Conservation (phyloP, 1,140 invertebrate species). For the Zaprionus lachaisei region DNA sequence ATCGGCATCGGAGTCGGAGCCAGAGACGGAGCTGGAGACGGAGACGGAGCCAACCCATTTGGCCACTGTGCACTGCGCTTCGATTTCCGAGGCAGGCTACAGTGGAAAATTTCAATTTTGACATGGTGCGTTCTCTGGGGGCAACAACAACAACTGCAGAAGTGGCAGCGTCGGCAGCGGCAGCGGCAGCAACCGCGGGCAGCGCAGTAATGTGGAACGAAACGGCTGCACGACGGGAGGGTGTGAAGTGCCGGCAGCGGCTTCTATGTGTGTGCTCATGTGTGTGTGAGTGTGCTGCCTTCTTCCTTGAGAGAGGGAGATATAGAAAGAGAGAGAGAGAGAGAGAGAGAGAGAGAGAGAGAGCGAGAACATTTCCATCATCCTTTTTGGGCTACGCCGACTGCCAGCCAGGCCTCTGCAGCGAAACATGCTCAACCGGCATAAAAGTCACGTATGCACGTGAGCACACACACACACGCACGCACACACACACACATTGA, state of each 20-base stretch:
- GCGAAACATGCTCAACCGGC: constrained; percentile 64
- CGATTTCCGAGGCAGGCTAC: constrained; percentile 64
- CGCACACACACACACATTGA: constrained; percentile 2
- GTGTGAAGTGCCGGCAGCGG: constrained; percentile 42
- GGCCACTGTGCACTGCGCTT: constrained; percentile 65
- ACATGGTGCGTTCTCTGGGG: constrained; percentile 62
- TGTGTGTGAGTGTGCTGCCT: constrained; percentile 7
- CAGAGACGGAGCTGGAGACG: not conserved
- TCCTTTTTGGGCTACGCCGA: constrained; percentile 52
- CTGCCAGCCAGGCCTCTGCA: constrained; percentile 16
- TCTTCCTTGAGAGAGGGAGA: constrained; percentile 24
- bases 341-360: constrained; percentile 39
- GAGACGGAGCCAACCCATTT: constrained; percentile 31
- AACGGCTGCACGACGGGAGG: constrained; percentile 44
- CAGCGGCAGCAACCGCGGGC: constrained; percentile 30
- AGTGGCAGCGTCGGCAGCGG: constrained; percentile 24
- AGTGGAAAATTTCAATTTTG: constrained; percentile 77
- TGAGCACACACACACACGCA: constrained; percentile 33
- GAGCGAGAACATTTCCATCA: constrained; percentile 71
- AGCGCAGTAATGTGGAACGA: constrained; percentile 59
- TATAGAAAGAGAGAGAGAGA: not conserved
- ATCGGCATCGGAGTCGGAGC: not conserved
- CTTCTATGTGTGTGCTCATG: not conserved
- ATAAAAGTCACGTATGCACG: constrained; percentile 75
- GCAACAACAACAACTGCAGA: constrained; percentile 38